phyloP scores from a whole-genome alignment of 2,113 vertebrate species.

The Acrocephalus arundinaceus region DNA sequence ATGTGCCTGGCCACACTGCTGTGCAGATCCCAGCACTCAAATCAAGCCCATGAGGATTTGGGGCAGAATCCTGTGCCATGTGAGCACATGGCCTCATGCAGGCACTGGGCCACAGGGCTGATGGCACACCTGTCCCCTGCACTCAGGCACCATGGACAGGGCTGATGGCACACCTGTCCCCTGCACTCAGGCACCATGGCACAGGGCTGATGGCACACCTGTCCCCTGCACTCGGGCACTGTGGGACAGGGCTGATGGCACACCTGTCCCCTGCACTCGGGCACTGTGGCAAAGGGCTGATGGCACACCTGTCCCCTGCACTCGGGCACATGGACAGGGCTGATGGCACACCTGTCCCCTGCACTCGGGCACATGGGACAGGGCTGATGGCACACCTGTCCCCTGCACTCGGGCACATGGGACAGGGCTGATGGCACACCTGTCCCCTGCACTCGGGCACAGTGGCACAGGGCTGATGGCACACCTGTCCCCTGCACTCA shows the following conservation, averaged over 20 bases:
- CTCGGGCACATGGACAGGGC: fast-evolving
- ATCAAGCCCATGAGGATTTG: fast-evolving
- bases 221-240: fast-evolving
- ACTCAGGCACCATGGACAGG: neutral
- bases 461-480: too few species aligned
- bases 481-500: too few species aligned
- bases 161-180: too few species aligned
- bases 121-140: neutral
- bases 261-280: too few species aligned
- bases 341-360: neutral
- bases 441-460: fast-evolving
- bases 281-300: neutral
- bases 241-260: too few species aligned
- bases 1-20: fast-evolving
- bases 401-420: neutral
- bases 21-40: neutral
- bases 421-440: neutral
- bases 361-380: neutral
- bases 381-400: neutral
- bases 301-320: neutral
- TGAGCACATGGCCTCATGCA: fast-evolving
- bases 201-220: neutral
- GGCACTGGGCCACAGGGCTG: neutral
- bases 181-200: neutral
- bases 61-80: fast-evolving